Conservation (phyloP, 2,113 vertebrate species). For the Butastur rufipennis region DNA sequence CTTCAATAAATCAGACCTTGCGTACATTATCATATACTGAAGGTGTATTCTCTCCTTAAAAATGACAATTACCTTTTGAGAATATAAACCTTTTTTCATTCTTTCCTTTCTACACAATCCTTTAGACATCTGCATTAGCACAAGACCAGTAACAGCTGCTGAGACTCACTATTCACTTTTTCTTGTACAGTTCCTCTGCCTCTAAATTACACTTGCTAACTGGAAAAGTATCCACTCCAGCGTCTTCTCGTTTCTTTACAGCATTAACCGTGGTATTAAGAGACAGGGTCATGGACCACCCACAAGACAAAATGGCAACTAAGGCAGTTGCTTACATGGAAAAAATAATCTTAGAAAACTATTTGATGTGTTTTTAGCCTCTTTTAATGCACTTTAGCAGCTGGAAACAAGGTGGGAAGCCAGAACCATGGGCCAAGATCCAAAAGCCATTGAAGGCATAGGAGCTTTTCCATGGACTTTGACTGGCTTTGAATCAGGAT, state of each 20-base stretch:
- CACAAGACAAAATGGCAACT: neutral
- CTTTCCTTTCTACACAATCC: neutral
- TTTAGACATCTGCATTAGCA: neutral
- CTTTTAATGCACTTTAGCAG: constrained; percentile 22
- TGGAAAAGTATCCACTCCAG: neutral
- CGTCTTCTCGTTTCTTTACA: neutral
- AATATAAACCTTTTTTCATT: neutral
- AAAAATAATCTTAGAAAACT: neutral
- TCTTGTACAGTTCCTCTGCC: neutral
- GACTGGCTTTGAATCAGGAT: neutral
- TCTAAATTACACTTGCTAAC: neutral
- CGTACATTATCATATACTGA: too few species aligned
- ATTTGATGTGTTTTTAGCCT: constrained; percentile 30
- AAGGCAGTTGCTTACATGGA: neutral
- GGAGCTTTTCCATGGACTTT: neutral
- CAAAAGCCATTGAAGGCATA: neutral
- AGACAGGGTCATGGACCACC: neutral
- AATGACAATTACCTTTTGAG: neutral
- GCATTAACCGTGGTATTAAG: neutral
- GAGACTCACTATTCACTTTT: neutral
- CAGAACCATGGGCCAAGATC: neutral
- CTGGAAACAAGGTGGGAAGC: constrained; percentile 36
- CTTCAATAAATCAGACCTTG: neutral
- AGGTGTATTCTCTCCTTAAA: neutral
- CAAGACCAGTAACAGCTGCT: neutral